Base-by-base conservation (phyloP, 2,888 invertebrate species). In the Caenorhabditis sinica region DNA sequence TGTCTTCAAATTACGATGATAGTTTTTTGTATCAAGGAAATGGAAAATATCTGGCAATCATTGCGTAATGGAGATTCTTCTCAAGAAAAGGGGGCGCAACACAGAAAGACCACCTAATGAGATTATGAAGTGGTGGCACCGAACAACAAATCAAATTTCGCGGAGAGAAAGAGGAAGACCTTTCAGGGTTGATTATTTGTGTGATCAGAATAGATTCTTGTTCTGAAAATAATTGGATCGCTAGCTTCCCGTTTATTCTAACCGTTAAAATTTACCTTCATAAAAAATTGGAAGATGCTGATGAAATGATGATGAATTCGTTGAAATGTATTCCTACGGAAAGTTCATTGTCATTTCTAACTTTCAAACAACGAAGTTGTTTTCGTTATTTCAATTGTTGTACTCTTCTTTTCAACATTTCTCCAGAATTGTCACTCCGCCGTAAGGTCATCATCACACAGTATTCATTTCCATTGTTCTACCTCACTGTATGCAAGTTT, bases 11-110 rank as follows among this genome's bases (percentile, higher is more conserved):
- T 49, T 61, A 66, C 72, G 58, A 23, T 66, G 69, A 69, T 77
- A 77, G 68, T 77, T 77, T 77, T 77, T 61, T 56, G 71, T 61
- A 79, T 79, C 79, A 71, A 71, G 71, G 79, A 79, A 79, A 79
- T 79, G 71, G 69, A 60, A 45, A 76, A 66, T 66, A 65, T 43
- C 63, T 40, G 63, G 45, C 17, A 6, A 33, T 49, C 51, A 51
- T 61, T 69, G 61, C 69, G 61, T 40, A 53, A 58, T 49, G 25
- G 51, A 51, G 77, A 69, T 36, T 60, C 66, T 51, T 61, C 49
- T 68, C 76, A 68, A 68, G 43, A 58, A 66, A 25, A 8, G 51
- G 25, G 25, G 56, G 28, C 56, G 51, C 40, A 9, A 51, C 56
- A 65, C 36, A 76, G n/a, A 28, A 65, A 68, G 77, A 61, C 77